Evolutionary conservation across 2,888 invertebrate genomes (phyloP).

Genomic region (Eilema sororculum): DNA sequence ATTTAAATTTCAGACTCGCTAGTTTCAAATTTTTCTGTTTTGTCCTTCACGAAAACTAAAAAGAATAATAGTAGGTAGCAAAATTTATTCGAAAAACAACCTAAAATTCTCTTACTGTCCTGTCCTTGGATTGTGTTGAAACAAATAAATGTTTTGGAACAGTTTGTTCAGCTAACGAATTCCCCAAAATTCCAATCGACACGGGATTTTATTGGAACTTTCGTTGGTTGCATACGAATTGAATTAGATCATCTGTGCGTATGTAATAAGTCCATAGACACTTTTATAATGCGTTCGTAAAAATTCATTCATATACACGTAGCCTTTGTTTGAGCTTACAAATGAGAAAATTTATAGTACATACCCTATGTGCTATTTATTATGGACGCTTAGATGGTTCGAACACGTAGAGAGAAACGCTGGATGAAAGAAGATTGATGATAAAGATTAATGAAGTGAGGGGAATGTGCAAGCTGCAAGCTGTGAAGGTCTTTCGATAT

Average conservation of each 20-base stretch:
- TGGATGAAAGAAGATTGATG: neutral
- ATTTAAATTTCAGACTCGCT: too few relatives aligned
- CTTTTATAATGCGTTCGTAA: too few relatives aligned
- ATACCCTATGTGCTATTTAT: neutral
- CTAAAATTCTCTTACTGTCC: constrained; percentile 7
- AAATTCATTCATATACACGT: too few relatives aligned
- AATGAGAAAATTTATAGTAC: neutral
- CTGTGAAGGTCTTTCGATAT: neutral
- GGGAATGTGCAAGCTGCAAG: constrained; percentile 2
- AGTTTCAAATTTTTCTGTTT: too few relatives aligned
- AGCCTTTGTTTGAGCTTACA: neutral
- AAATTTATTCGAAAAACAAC: neutral
- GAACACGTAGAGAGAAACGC: too few relatives aligned
- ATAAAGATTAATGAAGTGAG: neutral
- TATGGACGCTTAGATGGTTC: neutral
- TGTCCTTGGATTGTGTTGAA: neutral
- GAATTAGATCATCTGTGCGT: constrained; percentile 15
- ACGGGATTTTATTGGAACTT: constrained; percentile 24
- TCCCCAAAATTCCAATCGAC: constrained; percentile 31
- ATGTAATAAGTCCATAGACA: too few relatives aligned
- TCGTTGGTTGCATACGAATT: constrained; percentile 7
- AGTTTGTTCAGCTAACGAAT: constrained; percentile 41
- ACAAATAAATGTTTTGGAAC: constrained; percentile 16
- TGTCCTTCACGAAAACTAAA: too few relatives aligned
- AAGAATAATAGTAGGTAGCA: too few relatives aligned